These are phyloP conservation scores for Antidorcas marsupialis DNA, from an alignment of 2,113 vertebrate species.

Conservation along the genomic window DNA sequence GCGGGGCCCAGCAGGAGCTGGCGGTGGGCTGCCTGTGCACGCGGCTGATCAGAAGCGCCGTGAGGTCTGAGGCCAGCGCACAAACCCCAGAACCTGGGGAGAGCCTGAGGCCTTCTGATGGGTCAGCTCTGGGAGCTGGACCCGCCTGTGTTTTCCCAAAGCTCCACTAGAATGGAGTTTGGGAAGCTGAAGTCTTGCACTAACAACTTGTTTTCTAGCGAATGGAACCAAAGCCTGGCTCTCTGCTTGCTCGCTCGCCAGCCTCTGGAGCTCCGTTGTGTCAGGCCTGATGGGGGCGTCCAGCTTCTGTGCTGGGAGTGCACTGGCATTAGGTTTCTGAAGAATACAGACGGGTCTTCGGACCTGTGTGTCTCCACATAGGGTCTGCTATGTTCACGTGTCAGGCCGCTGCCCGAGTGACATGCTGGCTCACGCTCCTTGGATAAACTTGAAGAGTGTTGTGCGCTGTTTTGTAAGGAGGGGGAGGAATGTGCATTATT, in stretches of 20 bases:
- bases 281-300: neutral
- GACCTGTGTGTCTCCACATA: neutral
- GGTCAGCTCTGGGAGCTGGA: neutral
- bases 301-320: neutral
- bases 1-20: neutral
- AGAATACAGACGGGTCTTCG: neutral
- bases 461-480: neutral
- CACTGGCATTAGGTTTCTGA: neutral
- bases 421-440: neutral
- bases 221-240: neutral
- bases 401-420: neutral
- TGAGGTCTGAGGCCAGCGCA: fast-evolving
- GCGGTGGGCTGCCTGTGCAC: fast-evolving
- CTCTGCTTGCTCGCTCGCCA: neutral
- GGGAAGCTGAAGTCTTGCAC: neutral
- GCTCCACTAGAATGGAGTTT: neutral
- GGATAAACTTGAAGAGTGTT: neutral
- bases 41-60: neutral
- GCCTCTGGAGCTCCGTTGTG: neutral
- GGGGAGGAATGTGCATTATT: neutral
- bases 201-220: neutral
- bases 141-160: neutral
- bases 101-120: neutral
- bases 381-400: neutral
- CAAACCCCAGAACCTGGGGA: neutral